Evolutionary conservation across 2,797 vertebrate species (phyloP).

Genomic region (Eurystomus glaucurus): DNA sequence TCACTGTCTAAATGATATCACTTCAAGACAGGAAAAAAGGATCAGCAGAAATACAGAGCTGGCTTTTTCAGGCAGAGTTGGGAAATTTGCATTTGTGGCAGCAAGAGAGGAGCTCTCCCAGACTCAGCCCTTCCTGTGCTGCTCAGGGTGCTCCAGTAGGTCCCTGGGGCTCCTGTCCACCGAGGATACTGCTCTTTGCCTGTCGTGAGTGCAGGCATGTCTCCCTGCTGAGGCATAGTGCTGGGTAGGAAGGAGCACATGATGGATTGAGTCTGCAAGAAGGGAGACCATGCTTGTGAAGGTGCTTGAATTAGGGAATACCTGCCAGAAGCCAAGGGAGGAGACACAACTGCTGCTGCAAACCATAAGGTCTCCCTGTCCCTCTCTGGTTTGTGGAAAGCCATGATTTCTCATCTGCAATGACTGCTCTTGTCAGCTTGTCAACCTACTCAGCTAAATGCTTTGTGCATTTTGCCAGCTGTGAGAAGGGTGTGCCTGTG

Average conservation of each 20-base stretch:
- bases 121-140: fast-evolving
- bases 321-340: not conserved
- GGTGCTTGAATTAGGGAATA: not conserved
- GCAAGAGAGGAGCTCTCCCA: not conserved
- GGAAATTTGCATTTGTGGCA: not conserved
- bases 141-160: not conserved
- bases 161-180: not conserved
- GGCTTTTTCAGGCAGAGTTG: not conserved
- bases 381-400: not conserved
- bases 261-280: not conserved
- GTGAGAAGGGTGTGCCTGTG: not conserved
- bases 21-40: not conserved
- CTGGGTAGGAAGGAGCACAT: not conserved
- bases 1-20: not conserved
- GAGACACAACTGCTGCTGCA: not conserved
- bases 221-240: fast-evolving
- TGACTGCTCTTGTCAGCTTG: not conserved
- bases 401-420: not conserved
- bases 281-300: not conserved
- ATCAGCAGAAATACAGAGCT: not conserved
- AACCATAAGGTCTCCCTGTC: not conserved
- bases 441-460: not conserved
- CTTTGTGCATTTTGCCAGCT: not conserved
- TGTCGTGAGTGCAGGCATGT: fast-evolving
- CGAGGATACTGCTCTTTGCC: not conserved